Evolutionary conservation across 1,140 invertebrate genomes (phyloP), one percentile per base, ranked within the genome.

Genomic region (Papilio dardanus): DNA sequence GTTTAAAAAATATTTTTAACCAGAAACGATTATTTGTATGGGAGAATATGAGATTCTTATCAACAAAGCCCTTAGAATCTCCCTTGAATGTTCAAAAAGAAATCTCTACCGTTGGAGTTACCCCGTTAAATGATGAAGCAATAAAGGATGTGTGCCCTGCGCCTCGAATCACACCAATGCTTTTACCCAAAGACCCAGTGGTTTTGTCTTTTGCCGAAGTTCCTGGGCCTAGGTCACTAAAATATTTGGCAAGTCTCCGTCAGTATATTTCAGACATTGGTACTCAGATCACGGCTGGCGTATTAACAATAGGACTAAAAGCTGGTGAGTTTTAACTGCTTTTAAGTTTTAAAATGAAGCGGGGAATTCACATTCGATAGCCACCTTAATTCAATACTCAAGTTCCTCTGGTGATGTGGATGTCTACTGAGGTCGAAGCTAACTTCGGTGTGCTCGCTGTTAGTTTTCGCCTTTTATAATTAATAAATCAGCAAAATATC

Each of bases 261-360:
- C 92, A 93, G 82, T 95, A 95, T 85, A 86, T 96, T 75, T 95
- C 95, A 24, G 86, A 95, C 74, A 81, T 96, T 73, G 95, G 95
- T 82, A 95, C 95, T 78, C 95, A 96, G 92, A 81, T 96, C 76
- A 95, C 95, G 78, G 94, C 92, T 78, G 94, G 94, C 84, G 80
- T 94, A 80, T 86, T 96, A 77, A 95, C 95, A 76, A 92, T 95
- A 85, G 91, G 92, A 74, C 88, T 96, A 74, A 95, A 94, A 80
- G 87, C 94, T 79, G 94, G 95, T 94, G 94, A 81, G 83, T 62
- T 33, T 10, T 58, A 67, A 37, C 28, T 67, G 68, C 50, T 31
- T 12, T n/a, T 19, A 66, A 24, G 14, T 16, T n/a, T 46, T 8
- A 16, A 14, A 42, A 42, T 42, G 40, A 14, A 42, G 8, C 35